Evolutionary conservation across 2,888 invertebrate genomes (phyloP), one percentile per base, ranked within the genome.

Genomic region (Trachelus iudaicus): DNA sequence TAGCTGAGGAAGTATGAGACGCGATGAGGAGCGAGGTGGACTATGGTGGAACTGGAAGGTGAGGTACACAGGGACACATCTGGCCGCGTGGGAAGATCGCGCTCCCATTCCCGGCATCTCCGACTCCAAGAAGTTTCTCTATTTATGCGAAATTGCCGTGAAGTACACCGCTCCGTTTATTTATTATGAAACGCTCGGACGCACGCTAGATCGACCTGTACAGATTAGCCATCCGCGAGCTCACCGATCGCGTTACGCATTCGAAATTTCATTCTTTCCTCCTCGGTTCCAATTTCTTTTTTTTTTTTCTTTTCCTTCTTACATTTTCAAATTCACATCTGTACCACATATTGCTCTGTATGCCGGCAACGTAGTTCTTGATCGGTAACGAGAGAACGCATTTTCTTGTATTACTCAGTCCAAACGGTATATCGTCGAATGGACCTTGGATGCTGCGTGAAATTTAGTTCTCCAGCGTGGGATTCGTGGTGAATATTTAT

Each of bases 1-100:
- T 56, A 1, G 35, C 35, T 12, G 56, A 56, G 56, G 2, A 23
- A 56, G 56, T 23, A 56, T 23, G 56, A 56, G 56, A 1, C 1
- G 56, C 56, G 9, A 56, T 2, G 56, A 23, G 56, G 56, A 56
- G 56, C 23, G 56, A 56, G 56, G 56, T 1, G 56, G 56, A 56
- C 15, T 23, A 23, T 23, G 56, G 56, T 9, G 56, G 56, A 56
- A 23, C 56, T 56, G 23, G 56, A 56, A 56, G 56, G 56, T 56
- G 56, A 56, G 56, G 56, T 23, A 56, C 56, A 23, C 56, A 15
- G 80, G 69, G 77, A 81, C 85, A 81, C 85, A 86, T 87, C 86
- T 85, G 85, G 83, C 79, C 86, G 88, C 90, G 90, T 89, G 90
- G 89, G 89, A 90, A 90, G 88, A 88, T 86, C 86, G 86, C 87